A percentile compares a stretch with the other conserved stretches of the same genome.
phyloP scores from a whole-genome alignment of 2,888 invertebrate genomes.

The Pseudanteris insignis region DNA sequence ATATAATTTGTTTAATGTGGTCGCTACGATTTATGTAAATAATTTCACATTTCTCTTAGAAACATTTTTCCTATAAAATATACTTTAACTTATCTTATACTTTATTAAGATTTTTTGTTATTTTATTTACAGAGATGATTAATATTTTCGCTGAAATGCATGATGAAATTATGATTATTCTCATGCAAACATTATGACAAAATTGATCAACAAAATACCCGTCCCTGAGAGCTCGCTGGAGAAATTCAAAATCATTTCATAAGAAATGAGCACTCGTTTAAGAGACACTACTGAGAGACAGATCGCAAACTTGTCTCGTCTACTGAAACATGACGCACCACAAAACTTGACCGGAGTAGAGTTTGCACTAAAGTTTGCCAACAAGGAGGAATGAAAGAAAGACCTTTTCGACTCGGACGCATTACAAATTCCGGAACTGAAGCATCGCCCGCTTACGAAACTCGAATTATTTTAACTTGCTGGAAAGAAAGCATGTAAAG shows the following conservation, averaged over 20 bases:
- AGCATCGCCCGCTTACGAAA: slow-evolving; percentile 14
- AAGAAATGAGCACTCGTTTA: slow-evolving; percentile 37
- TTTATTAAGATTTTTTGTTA: too few relatives aligned
- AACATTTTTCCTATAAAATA: too few relatives aligned
- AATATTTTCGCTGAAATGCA: not conserved
- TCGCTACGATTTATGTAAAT: too few relatives aligned
- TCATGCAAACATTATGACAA: too few relatives aligned
- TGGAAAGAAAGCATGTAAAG: slow-evolving; percentile 15
- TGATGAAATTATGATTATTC: too few relatives aligned
- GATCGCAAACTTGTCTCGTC: slow-evolving; percentile 42
- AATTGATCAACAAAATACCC: slow-evolving; percentile 29
- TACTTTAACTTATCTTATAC: too few relatives aligned
- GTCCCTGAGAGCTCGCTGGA: slow-evolving; percentile 7
- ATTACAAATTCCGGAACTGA: slow-evolving; percentile 37
- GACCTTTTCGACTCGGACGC: slow-evolving; percentile 24
- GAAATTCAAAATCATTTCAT: slow-evolving; percentile 22
- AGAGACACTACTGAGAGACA: slow-evolving; percentile 25
- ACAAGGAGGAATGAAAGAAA: slow-evolving; percentile 32
- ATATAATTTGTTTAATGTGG: too few relatives aligned
- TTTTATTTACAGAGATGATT: too few relatives aligned
- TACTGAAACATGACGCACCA: slow-evolving; percentile 36
- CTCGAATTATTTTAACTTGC: slow-evolving; percentile 37
- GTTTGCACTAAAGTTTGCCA: slow-evolving; percentile 36
- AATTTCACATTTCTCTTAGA: too few relatives aligned
- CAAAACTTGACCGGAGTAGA: slow-evolving; percentile 43